Percentiles rank a stretch among this genome's conserved stretches.
phyloP scores from a whole-genome alignment of 2,113 vertebrate genomes.

The Melanocharis versteri region DNA sequence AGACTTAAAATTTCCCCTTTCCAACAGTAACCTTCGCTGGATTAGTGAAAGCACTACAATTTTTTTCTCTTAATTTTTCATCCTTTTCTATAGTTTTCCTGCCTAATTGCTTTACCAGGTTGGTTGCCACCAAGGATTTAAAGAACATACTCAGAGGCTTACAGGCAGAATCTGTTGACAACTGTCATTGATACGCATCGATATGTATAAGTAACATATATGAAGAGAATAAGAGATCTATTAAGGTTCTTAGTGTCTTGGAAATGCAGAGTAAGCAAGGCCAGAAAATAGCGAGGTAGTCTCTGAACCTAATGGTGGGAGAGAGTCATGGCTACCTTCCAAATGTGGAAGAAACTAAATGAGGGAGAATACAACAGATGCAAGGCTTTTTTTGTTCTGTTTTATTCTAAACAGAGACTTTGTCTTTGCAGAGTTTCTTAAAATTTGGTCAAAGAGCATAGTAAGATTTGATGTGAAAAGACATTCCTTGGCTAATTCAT shows the following conservation, averaged over 20 bases:
- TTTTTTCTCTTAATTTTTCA: not conserved
- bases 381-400: not conserved
- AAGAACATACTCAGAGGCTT: not conserved
- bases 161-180: not conserved
- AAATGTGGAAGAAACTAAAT: not conserved
- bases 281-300: too few species aligned
- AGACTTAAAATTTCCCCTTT: not conserved
- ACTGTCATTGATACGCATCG: not conserved
- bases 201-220: not conserved
- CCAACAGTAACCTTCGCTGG: not conserved
- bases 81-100: not conserved
- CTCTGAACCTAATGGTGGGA: not conserved
- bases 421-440: not conserved
- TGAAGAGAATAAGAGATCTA: not conserved
- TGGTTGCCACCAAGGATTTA: not conserved
- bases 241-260: not conserved
- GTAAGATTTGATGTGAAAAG: not conserved
- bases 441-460: not conserved
- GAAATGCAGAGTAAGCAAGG: not conserved
- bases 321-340: not conserved
- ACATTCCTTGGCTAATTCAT: not conserved
- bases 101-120: not conserved
- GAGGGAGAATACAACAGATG: not conserved
- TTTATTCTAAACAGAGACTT: not conserved
- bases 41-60: not conserved